Conservation (phyloP, 2,797 vertebrate species). For the Paratrypauchen microcephalus region DNA sequence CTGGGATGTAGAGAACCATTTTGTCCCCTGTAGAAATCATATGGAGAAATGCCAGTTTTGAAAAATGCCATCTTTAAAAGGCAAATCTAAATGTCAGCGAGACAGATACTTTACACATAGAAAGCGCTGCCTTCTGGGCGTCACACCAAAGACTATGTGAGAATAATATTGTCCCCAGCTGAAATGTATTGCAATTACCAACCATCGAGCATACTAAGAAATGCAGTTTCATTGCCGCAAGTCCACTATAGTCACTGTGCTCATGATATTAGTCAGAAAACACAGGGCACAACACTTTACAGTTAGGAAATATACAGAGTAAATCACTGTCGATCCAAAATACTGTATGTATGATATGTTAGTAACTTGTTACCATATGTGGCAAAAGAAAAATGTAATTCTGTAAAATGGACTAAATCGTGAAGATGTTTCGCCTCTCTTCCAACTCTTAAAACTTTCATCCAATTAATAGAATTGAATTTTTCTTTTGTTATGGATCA, state of each 20-base stretch:
- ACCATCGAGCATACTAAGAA: constrained; percentile 55
- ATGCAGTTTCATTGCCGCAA: constrained; percentile 51
- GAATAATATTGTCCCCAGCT: constrained; percentile 66
- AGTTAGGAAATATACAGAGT: constrained; percentile 13
- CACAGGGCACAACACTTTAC: constrained; percentile 20
- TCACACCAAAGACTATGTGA: constrained; percentile 53
- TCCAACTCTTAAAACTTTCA: no score
- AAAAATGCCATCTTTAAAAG: constrained; percentile 76
- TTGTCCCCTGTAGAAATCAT: constrained; percentile 63
- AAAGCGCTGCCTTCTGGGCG: constrained; percentile 70
- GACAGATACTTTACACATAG: constrained; percentile 70
- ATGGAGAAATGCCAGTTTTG: constrained; percentile 69
- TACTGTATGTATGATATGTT: not conserved
- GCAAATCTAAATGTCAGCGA: constrained; percentile 77
- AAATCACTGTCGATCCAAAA: not conserved
- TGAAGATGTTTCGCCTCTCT: no score
- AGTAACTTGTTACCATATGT: no score
- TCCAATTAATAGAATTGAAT: no score
- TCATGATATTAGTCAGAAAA: constrained; percentile 52
- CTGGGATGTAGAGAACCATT: constrained; percentile 58
- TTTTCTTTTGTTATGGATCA: no score
- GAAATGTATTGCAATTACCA: constrained; percentile 70
- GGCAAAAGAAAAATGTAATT: no score
- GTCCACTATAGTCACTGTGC: constrained; percentile 44
- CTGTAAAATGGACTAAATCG: no score